These are phyloP conservation scores for Ara ararauna DNA, from an alignment of 2,797 vertebrate genomes.

Conservation along the genomic window DNA sequence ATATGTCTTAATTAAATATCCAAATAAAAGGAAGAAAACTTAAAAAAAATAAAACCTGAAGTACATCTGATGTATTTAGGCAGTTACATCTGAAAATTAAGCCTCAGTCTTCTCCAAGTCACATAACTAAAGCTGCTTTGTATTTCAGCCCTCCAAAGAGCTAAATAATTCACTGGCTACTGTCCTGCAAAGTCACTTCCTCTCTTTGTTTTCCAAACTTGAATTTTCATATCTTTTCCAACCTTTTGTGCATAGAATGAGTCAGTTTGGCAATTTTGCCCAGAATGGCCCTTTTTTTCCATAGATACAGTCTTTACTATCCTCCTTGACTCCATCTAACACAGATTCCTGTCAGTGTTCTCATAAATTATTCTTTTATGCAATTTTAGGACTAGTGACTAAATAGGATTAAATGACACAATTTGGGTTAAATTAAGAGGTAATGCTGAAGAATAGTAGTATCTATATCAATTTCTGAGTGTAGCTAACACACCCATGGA, in stretches of 20 bases:
- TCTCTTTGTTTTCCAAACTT: conserved; percentile 70
- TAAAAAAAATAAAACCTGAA: not conserved
- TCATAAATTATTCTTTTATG: conserved; percentile 40
- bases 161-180: conserved; percentile 34
- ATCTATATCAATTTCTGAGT: not conserved
- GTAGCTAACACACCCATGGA: not conserved
- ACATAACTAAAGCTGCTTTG: conserved; percentile 45
- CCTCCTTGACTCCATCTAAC: conserved; percentile 39
- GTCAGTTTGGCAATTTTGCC: conserved; percentile 62
- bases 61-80: not conserved
- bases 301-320: conserved; percentile 60
- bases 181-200: conserved; percentile 74
- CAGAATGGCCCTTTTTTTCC: conserved; percentile 53
- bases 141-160: conserved; percentile 24
- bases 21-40: not conserved
- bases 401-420: not conserved
- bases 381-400: not conserved
- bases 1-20: not conserved
- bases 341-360: conserved; percentile 35
- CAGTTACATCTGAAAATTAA: conserved; percentile 7
- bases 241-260: conserved; percentile 58
- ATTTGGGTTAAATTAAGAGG: conserved; percentile 24
- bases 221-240: conserved; percentile 72
- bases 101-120: not conserved
- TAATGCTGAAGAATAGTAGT: not conserved